These are phyloP conservation scores for Calephelis nemesis DNA, from an alignment of 1,140 invertebrate species.

Conservation along the genomic window DNA sequence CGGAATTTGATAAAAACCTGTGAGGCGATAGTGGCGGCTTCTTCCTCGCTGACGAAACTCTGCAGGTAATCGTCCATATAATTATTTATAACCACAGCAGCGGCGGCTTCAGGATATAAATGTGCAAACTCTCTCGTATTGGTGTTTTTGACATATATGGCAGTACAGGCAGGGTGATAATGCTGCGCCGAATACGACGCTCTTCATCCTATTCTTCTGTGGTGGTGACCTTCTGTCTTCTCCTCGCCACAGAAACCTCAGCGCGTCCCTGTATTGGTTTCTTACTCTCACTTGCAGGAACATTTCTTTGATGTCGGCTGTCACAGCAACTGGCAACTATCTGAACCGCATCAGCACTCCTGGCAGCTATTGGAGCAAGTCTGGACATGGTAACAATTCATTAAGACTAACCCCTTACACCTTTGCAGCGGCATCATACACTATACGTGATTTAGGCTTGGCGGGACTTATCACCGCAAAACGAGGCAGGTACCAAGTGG, in stretches of 20 bases:
- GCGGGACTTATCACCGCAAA: conserved; percentile 33
- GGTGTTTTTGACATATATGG: conserved; percentile 40
- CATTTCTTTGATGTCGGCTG: conserved; percentile 19
- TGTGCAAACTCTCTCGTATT: conserved; percentile 34
- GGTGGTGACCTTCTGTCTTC: not conserved
- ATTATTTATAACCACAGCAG: conserved; percentile 38
- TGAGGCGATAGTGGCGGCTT: conserved; percentile 20
- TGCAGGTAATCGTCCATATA: conserved; percentile 58
- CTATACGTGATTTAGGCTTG: conserved; percentile 36
- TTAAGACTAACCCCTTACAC: conserved; percentile 35
- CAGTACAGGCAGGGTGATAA: conserved; percentile 37
- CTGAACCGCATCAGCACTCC: conserved; percentile 39
- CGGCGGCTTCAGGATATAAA: conserved; percentile 24
- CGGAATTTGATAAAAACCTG: not conserved
- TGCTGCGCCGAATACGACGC: conserved; percentile 42
- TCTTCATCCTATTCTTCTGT: conserved; percentile 40
- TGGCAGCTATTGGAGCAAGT: conserved; percentile 32
- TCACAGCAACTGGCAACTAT: conserved; percentile 31
- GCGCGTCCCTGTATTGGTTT: conserved; percentile 21
- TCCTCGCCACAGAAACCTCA: conserved; percentile 26
- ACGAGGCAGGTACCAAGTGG: conserved; percentile 35
- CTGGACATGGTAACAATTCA: conserved; percentile 19
- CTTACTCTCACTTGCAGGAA: conserved; percentile 27
- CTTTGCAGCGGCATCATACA: conserved; percentile 42
- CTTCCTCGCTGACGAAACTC: conserved; percentile 17